phyloP scores from a whole-genome alignment of 2,888 invertebrate genomes.

The Notodonta ziczac region DNA sequence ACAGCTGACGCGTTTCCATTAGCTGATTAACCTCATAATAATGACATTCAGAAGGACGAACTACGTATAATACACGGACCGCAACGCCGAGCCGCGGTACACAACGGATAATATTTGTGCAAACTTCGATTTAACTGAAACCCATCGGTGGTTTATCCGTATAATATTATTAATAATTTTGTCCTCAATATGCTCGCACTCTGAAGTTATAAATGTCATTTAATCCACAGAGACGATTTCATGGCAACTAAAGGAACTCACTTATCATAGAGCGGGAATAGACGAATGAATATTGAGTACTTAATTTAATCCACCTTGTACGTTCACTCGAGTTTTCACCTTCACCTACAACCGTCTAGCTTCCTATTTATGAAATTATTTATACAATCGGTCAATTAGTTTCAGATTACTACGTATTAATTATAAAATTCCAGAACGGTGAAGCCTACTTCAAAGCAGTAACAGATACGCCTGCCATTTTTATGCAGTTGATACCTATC shows the following conservation, averaged over 20 bases:
- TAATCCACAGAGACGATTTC: constrained; percentile 29
- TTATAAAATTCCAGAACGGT: no score
- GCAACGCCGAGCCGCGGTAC: no score
- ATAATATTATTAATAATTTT: no score
- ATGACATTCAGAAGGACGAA: constrained; percentile 7
- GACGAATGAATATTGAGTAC: constrained; percentile 44
- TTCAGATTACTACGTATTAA: no score
- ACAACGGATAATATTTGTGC: no score
- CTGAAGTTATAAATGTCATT: constrained; percentile 10
- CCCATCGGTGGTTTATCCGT: background rate
- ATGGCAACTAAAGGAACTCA: constrained; percentile 13
- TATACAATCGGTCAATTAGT: no score
- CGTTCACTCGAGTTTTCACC: no score
- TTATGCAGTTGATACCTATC: background rate
- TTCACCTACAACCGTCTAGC: no score
- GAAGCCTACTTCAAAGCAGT: background rate
- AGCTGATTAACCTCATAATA: constrained; percentile 5
- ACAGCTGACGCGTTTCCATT: constrained; percentile 12
- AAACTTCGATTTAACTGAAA: background rate
- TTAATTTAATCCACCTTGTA: constrained; percentile 31
- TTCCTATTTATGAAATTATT: no score
- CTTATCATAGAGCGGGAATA: constrained; percentile 37
- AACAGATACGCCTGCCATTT: background rate
- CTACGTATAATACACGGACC: no score
- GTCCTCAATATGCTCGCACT: background rate